Percentiles rank a stretch among this genome's conserved stretches.
Evolutionary conservation across 2,888 invertebrate species (phyloP).

Genomic region (Vanessa cardui): DNA sequence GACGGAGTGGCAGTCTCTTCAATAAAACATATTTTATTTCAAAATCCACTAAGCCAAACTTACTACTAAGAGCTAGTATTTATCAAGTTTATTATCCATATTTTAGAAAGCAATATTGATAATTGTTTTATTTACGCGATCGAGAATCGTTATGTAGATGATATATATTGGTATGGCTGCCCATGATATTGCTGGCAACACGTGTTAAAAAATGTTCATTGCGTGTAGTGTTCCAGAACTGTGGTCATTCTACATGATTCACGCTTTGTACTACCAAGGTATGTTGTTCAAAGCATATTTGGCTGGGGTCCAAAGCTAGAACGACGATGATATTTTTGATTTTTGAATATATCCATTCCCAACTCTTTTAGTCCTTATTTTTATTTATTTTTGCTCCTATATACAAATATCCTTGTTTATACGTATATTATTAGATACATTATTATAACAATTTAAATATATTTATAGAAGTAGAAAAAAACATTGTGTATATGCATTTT

Average conservation of each 20-base stretch:
- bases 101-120: no score
- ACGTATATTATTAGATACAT: no score
- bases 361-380: not conserved
- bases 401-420: not conserved
- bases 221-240: conserved; percentile 29
- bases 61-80: no score
- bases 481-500: no score
- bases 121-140: conserved; percentile 6
- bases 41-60: no score
- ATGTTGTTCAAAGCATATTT: conserved; percentile 34
- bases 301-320: conserved; percentile 31
- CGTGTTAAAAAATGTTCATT: conserved; percentile 33
- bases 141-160: conserved; percentile 10
- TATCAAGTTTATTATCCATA: no score
- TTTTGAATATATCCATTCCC: not conserved
- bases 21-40: no score
- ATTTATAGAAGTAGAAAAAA: no score
- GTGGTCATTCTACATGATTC: conserved; percentile 40
- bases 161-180: conserved; percentile 10
- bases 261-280: conserved; percentile 39
- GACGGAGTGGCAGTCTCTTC: no score
- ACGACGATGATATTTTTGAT: conserved; percentile 25
- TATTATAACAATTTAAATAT: no score
- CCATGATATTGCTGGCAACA: conserved; percentile 35
- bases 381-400: not conserved